Conservation (phyloP, 2,113 vertebrate genomes). For the Hyperoodon ampullatus region DNA sequence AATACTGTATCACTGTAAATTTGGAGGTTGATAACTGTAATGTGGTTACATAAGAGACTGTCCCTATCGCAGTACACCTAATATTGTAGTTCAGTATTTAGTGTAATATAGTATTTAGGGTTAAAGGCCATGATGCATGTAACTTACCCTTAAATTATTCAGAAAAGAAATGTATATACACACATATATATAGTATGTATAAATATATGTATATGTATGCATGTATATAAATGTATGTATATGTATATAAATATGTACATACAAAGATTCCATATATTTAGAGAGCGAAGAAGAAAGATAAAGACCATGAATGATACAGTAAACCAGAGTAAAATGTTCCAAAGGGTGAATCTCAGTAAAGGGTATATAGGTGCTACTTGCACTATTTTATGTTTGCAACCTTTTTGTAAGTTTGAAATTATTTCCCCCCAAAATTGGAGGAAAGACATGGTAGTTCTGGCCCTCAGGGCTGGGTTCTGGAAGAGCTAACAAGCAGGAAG, state of each 20-base stretch:
- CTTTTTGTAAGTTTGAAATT: neutral
- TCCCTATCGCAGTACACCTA: neutral
- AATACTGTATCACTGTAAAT: neutral
- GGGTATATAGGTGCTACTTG: neutral
- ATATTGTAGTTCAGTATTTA: neutral
- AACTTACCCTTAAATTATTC: constrained; percentile 6
- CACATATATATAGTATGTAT: neutral
- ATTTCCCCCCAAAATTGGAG: neutral
- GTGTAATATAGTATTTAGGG: neutral
- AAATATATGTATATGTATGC: neutral
- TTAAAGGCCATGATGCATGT: neutral
- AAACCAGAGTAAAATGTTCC: neutral
- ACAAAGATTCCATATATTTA: neutral
- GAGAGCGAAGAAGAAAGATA: neutral
- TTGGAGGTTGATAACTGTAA: neutral
- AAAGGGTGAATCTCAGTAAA: neutral
- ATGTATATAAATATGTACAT: neutral
- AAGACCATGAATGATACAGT: neutral
- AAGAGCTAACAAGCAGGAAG: neutral
- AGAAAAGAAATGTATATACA: neutral
- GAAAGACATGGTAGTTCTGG: neutral
- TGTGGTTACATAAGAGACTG: neutral
- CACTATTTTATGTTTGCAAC: neutral
- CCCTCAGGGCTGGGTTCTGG: neutral
- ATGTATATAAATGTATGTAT: neutral